Evolutionary conservation across 2,113 vertebrate species (phyloP).

Genomic region (Cricetomys ansorgei): DNA sequence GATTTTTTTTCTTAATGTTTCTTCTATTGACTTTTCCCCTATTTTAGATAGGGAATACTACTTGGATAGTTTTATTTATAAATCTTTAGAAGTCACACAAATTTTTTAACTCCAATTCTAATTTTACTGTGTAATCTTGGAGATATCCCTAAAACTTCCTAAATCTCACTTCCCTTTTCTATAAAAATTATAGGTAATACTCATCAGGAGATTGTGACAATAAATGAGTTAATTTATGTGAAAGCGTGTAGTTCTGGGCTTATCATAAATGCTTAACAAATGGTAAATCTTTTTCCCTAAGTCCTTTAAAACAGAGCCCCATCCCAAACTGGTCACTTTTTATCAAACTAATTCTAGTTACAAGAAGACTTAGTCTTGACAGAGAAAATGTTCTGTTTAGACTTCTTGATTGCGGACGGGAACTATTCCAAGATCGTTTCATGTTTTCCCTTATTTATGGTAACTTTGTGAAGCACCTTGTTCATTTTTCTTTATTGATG

Average conservation of each 20-base stretch:
- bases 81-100: constrained; percentile 24
- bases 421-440: constrained; percentile 36
- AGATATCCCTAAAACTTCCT: constrained; percentile 18
- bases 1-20: constrained; percentile 29
- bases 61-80: constrained; percentile 43
- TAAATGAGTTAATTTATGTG: constrained; percentile 8
- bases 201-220: background rate
- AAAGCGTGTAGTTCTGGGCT: constrained; percentile 12
- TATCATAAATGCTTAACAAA: constrained; percentile 35
- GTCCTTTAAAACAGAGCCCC: background rate
- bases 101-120: constrained; percentile 27
- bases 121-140: constrained; percentile 42
- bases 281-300: background rate
- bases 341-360: background rate
- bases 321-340: background rate
- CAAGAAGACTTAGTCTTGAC: background rate
- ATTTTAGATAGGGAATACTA: too few relatives aligned
- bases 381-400: constrained; percentile 19
- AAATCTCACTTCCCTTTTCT: constrained; percentile 9
- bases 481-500: constrained; percentile 38
- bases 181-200: constrained; percentile 7
- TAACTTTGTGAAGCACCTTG: background rate
- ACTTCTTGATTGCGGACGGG: background rate
- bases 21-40: constrained; percentile 13
- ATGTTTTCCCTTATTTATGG: constrained; percentile 15